Percentiles rank a stretch among this genome's conserved stretches.
phyloP scores from a whole-genome alignment of 2,113 vertebrate species.

The Epinephelus lanceolatus region DNA sequence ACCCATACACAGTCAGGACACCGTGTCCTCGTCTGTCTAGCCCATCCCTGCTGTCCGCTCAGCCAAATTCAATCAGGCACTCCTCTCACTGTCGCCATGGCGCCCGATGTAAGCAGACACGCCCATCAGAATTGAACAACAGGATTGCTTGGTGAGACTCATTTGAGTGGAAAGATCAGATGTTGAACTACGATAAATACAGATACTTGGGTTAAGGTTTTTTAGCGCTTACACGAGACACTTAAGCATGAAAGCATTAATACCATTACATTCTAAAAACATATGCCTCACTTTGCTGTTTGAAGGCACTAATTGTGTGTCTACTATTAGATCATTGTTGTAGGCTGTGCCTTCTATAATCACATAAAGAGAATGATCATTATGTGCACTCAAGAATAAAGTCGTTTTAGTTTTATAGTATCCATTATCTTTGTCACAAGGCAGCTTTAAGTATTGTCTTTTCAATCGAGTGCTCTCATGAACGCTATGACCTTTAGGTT shows the following conservation, averaged over 20 bases:
- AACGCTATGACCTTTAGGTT: not conserved
- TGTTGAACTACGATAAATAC: not conserved
- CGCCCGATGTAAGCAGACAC: slow-evolving; percentile 62
- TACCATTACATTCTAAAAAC: not conserved
- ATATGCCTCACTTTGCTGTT: not conserved
- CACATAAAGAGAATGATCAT: not conserved
- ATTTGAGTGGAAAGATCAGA: not conserved
- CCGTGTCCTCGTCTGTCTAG: slow-evolving; percentile 65
- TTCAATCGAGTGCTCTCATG: not conserved
- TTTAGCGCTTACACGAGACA: not conserved
- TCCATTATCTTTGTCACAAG: slow-evolving; percentile 1
- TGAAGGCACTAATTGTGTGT: not conserved
- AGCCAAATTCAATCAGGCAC: slow-evolving; percentile 79
- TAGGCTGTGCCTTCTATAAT: not conserved
- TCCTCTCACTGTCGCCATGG: slow-evolving; percentile 71
- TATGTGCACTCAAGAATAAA: slow-evolving; percentile 1
- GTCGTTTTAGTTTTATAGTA: not conserved
- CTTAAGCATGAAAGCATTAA: not conserved
- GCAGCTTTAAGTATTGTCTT: not conserved
- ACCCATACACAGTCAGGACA: slow-evolving; percentile 50
- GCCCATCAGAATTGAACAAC: slow-evolving; percentile 44
- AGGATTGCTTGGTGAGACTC: slow-evolving; percentile 12
- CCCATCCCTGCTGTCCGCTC: slow-evolving; percentile 69
- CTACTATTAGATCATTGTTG: not conserved
- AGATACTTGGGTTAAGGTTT: not conserved